A percentile compares a stretch with the other conserved stretches of the same genome.
These are phyloP conservation scores for Apoderus coryli DNA, from an alignment of 2,888 invertebrate genomes.

Conservation along the genomic window DNA sequence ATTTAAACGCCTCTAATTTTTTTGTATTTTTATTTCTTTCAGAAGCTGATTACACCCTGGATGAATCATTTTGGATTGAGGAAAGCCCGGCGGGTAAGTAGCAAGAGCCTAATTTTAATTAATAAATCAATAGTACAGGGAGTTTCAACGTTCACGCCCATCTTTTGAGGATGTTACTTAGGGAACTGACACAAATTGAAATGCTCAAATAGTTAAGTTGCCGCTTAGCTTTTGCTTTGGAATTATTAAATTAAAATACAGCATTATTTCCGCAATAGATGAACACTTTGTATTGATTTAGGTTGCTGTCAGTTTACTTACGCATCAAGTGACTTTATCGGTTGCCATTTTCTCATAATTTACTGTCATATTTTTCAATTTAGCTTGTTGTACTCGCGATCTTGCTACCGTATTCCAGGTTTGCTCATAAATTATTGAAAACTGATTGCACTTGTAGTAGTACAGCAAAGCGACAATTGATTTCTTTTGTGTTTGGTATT, in stretches of 20 bases:
- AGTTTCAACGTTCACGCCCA: too few relatives aligned
- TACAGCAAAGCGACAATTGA: slow-evolving; percentile 82
- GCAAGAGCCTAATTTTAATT: too few relatives aligned
- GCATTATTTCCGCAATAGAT: too few relatives aligned
- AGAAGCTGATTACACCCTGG: slow-evolving; percentile 86
- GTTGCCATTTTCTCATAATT: slow-evolving; percentile 60
- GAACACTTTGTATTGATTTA: too few relatives aligned
- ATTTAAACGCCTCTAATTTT: too few relatives aligned
- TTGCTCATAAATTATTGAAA: slow-evolving; percentile 76
- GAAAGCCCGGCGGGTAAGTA: slow-evolving; percentile 84
- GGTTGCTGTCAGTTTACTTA: slow-evolving; percentile 47
- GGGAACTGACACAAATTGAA: too few relatives aligned
- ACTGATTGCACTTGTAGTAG: slow-evolving; percentile 89
- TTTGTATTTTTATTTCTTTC: slow-evolving; percentile 36
- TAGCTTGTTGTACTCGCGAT: slow-evolving; percentile 63
- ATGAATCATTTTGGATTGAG: slow-evolving; percentile 88
- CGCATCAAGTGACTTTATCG: slow-evolving; percentile 65
- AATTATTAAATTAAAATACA: too few relatives aligned
- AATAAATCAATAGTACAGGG: too few relatives aligned
- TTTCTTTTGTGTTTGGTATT: too few relatives aligned
- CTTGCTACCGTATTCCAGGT: slow-evolving; percentile 70
- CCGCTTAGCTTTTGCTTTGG: too few relatives aligned
- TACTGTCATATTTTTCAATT: slow-evolving; percentile 65
- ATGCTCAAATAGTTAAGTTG: too few relatives aligned
- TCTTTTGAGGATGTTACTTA: too few relatives aligned